phyloP scores from a whole-genome alignment of 2,888 invertebrate genomes.

The Xylota sylvarum region DNA sequence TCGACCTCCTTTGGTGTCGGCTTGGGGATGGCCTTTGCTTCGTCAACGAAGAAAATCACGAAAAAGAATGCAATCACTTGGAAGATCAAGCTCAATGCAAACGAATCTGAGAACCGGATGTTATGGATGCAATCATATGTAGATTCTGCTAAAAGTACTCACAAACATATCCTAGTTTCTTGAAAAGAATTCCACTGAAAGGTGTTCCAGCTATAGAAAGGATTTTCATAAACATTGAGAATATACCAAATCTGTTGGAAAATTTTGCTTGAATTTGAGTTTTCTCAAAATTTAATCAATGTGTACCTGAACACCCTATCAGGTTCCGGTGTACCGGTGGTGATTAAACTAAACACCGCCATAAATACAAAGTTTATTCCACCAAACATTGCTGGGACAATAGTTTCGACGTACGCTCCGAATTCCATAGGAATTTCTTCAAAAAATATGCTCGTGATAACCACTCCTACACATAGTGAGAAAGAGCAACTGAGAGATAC shows the following conservation, averaged over 20 bases:
- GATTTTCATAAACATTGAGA: slow-evolving; percentile 83
- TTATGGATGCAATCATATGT: not conserved
- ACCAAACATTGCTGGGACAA: slow-evolving; percentile 83
- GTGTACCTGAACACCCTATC: slow-evolving; percentile 83
- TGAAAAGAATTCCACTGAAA: slow-evolving; percentile 82
- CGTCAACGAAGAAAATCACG: slow-evolving; percentile 82
- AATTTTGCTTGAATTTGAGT: not conserved
- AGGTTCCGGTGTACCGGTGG: slow-evolving; percentile 83
- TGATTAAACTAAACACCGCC: slow-evolving; percentile 84
- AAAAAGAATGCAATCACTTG: slow-evolving; percentile 83
- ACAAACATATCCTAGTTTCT: slow-evolving; percentile 83
- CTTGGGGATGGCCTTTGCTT: slow-evolving; percentile 78
- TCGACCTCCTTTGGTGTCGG: slow-evolving; percentile 52
- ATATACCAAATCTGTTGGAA: slow-evolving; percentile 82
- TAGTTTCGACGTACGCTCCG: slow-evolving; percentile 82
- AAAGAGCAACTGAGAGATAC: not conserved
- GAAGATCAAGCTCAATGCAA: slow-evolving; percentile 81
- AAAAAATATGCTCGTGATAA: slow-evolving; percentile 83
- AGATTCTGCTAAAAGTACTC: slow-evolving; percentile 77
- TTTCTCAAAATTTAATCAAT: not conserved
- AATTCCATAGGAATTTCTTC: slow-evolving; percentile 84
- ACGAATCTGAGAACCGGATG: slow-evolving; percentile 80
- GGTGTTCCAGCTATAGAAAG: slow-evolving; percentile 82
- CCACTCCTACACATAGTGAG: slow-evolving; percentile 79
- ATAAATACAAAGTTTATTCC: slow-evolving; percentile 83